phyloP scores from a whole-genome alignment of 2,888 invertebrate species.

The Xylophagus ater region DNA sequence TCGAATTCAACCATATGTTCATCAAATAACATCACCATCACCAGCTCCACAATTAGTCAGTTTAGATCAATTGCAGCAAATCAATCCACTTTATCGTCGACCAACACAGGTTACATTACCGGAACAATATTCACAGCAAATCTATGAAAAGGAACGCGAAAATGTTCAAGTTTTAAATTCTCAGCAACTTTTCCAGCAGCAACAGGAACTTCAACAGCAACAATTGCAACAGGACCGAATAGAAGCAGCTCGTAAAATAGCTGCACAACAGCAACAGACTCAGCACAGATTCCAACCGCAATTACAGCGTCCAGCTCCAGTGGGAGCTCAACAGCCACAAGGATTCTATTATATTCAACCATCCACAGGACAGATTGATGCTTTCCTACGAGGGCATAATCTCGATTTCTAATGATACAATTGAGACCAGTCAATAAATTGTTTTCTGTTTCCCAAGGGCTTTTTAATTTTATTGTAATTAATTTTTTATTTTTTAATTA shows the following conservation, averaged over 20 bases:
- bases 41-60: slow-evolving; percentile 45
- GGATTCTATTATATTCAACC: slow-evolving; percentile 51
- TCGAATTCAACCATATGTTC: slow-evolving; percentile 62
- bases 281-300: slow-evolving; percentile 35
- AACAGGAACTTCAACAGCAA: slow-evolving; percentile 56
- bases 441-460: too few species aligned
- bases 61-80: slow-evolving; percentile 47
- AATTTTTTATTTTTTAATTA: slow-evolving; percentile 1
- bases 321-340: slow-evolving; percentile 27
- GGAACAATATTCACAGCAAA: slow-evolving; percentile 24
- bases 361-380: slow-evolving; percentile 60
- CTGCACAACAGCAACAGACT: slow-evolving; percentile 26
- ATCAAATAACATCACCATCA: slow-evolving; percentile 38
- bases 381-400: slow-evolving; percentile 63
- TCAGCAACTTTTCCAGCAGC: slow-evolving; percentile 53
- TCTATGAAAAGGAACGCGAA: slow-evolving; percentile 50
- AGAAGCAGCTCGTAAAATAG: slow-evolving; percentile 44
- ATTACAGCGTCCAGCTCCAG: slow-evolving; percentile 25
- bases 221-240: slow-evolving; percentile 49
- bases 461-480: not conserved
- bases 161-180: slow-evolving; percentile 51
- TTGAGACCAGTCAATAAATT: too few species aligned
- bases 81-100: slow-evolving; percentile 27
- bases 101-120: slow-evolving; percentile 30
- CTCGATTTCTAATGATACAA: slow-evolving; percentile 51